Base-by-base conservation (phyloP, 2,797 vertebrate species). In the Sebastes hubbsi region DNA sequence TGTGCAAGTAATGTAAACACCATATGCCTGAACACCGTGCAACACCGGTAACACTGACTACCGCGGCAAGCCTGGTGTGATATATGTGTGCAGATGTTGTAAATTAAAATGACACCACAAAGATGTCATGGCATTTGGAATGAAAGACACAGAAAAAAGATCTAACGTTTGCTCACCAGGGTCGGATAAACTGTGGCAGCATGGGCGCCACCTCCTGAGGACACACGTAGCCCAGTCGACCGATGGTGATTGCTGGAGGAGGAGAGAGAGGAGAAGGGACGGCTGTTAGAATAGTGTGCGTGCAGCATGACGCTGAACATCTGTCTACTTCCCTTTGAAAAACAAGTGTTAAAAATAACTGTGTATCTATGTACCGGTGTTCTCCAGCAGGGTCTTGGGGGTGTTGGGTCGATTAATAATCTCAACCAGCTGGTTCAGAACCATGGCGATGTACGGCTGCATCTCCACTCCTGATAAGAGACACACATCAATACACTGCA, bases 351-450 rank as follows among this genome's bases (percentile, higher is more conserved):
- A 73, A 13, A 52, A 36, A n/a, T 2, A 55, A 67, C 2, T 52
- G 62, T 42, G 29, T 20, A 22, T 56, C 24, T 0, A 70, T 1
- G 34, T 86, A 97, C 98, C 98, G 0, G 98, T 98, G 92, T 99
- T 99, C 87, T 99, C 98, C 87, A 99, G 94, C 62, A 98, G 95
- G 1, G 98, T 98, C 92, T 98, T 99, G 67, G 97, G 98, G 0
- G 98, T 99, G 92, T 99, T 98, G 82, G 98, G 97, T 70, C 97
- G 94, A 89, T 99, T 98, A 83, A 99, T 98, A 77, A 99, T 99
- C 91, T 98, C 98, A 84, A 98, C 97, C 76, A 98, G 94, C 82
- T 98, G 97, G 87, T 94, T 97, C 70, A 99, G 95, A 68, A 98
- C 97, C 97, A 98, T 96, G 11, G 97, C 94, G 8, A 99, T 97